Evolutionary conservation across 2,888 invertebrate genomes (phyloP), one percentile per base, ranked within the genome.

Genomic region (Endotricha flammealis): DNA sequence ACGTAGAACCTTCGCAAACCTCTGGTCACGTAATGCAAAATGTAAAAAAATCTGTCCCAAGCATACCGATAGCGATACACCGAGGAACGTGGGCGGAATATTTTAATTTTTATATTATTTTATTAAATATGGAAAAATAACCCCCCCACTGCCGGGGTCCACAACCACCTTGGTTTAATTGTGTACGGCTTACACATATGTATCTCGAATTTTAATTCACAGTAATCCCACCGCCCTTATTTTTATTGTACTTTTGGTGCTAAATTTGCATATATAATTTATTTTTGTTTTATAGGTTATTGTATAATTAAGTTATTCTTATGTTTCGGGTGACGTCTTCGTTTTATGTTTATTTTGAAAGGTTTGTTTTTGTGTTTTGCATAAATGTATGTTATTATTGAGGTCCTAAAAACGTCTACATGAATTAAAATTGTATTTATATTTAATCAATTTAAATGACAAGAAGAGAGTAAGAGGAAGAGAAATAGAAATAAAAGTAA

Each of bases 61-160:
- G 63, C 83, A n/a, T n/a, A 82, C 78, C 73, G 79, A 85, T 85
- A 74, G 78, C 79, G 80, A 83, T 85, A 82, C 79, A 70, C 71
- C 68, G 47, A 52, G 55, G 69, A 48, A 82, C 81, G 85, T 72
- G 68, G 64, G 48, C 42, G 51, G 85, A 85, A 85, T 85, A 82
- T 69, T 74, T 83, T 77, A 77, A 68, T 75, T 74, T 70, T 75
- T 78, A 73, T 74, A 64, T 70, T 66, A 69, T 72, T 65, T 73
- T 67, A 70, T 68, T 68, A 72, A 73, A 71, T 73, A 57, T 78
- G 71, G 69, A 62, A 72, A 71, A 71, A 67, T 69, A 64, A 60
- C 59, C 59, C 53, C 45, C 44, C 46, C 45, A 31, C 50, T 42
- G 47, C 53, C 53, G 50, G 63, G 57, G 57, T 58, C 61, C 63